These are phyloP conservation scores for Palaemon carinicauda DNA, from an alignment of 1,140 invertebrate species.

Conservation along the genomic window DNA sequence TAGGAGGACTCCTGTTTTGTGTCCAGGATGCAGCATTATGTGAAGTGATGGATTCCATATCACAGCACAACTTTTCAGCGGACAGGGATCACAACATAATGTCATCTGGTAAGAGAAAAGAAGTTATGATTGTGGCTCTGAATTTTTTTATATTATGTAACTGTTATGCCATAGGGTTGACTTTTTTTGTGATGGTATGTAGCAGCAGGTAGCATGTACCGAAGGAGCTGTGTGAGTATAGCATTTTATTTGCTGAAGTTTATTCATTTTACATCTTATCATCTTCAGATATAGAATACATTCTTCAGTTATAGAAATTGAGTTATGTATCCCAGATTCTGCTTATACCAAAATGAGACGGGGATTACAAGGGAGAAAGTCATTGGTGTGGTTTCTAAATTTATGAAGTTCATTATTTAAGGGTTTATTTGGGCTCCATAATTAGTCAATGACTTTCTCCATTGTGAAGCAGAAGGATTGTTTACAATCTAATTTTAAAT, in stretches of 20 bases:
- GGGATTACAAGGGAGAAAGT: too few species aligned
- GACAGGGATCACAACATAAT: conserved; percentile 74
- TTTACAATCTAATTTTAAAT: too few species aligned
- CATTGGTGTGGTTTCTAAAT: too few species aligned
- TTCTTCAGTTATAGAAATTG: background rate
- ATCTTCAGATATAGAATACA: background rate
- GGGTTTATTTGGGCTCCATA: too few species aligned
- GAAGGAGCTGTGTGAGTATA: background rate
- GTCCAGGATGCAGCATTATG: conserved; percentile 57
- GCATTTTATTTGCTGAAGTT: background rate
- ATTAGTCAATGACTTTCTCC: too few species aligned
- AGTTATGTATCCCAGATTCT: too few species aligned
- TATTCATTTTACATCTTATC: background rate
- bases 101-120: conserved; percentile 73
- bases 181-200: too few species aligned
- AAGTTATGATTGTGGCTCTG: background rate
- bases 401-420: too few species aligned
- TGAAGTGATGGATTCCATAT: conserved; percentile 57
- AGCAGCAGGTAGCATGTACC: too few species aligned
- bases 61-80: conserved; percentile 65
- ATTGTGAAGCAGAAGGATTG: too few species aligned
- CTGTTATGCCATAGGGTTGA: background rate
- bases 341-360: too few species aligned
- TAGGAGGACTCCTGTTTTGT: conserved; percentile 49
- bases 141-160: background rate